These are phyloP conservation scores for Microctenopoma steveboyesi DNA, from an alignment of 2,797 vertebrate genomes.

Conservation along the genomic window DNA sequence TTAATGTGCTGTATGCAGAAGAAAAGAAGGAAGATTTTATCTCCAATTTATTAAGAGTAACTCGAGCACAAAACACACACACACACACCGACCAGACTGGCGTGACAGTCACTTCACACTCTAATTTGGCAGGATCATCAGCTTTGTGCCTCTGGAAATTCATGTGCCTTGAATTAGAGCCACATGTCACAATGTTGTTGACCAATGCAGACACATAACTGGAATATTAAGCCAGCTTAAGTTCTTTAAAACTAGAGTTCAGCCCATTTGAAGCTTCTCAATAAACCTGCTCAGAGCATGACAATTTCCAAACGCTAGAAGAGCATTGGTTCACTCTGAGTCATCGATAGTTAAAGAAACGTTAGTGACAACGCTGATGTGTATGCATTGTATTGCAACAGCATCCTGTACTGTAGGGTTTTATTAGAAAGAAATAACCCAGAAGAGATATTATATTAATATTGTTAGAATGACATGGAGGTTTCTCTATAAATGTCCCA, in stretches of 20 bases:
- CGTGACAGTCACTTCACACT: conserved; percentile 88
- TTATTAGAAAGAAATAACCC: too few relatives aligned
- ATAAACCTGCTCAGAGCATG: conserved; percentile 77
- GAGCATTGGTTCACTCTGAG: too few relatives aligned
- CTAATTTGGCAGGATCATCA: conserved; percentile 88
- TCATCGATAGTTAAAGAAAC: too few relatives aligned
- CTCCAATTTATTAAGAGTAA: conserved; percentile 50
- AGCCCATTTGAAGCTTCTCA: conserved; percentile 92
- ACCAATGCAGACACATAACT: conserved; percentile 89
- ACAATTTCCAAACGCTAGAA: conserved; percentile 17
- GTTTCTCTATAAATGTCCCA: too few relatives aligned
- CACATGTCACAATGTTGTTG: conserved; percentile 90
- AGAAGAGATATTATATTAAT: too few relatives aligned
- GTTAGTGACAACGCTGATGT: too few relatives aligned
- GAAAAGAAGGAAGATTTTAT: not conserved
- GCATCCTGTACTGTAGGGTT: too few relatives aligned
- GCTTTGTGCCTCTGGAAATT: conserved; percentile 91
- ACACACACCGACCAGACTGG: conserved; percentile 56
- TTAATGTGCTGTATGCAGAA: too few relatives aligned
- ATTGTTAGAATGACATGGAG: too few relatives aligned
- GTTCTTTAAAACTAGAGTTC: conserved; percentile 84
- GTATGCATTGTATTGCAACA: too few relatives aligned
- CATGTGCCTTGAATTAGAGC: conserved; percentile 93
- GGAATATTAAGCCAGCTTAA: conserved; percentile 87
- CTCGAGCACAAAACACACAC: conserved; percentile 13